Conservation (phyloP, 2,113 vertebrate genomes). For the Lagenorhynchus albirostris region DNA sequence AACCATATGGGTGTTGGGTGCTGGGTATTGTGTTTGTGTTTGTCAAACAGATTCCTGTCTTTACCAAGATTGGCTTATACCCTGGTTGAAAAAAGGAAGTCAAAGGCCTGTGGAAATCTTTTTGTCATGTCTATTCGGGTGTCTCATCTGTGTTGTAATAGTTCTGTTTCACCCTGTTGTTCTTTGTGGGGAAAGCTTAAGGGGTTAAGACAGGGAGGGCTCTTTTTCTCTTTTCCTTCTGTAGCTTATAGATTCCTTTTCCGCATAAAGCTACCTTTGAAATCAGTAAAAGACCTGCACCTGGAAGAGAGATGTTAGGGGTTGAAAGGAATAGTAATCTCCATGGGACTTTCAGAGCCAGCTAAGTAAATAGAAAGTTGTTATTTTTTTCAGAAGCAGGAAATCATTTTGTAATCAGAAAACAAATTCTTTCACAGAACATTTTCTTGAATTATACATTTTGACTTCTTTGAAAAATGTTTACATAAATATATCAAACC, state of each 20-base stretch:
- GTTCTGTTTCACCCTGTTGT: neutral
- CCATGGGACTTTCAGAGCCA: conserved; percentile 53
- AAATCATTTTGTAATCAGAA: conserved; percentile 72
- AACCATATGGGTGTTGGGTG: neutral
- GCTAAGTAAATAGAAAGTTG: conserved; percentile 65
- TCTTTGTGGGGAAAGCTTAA: neutral
- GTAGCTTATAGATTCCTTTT: conserved; percentile 10
- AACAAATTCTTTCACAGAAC: conserved; percentile 67
- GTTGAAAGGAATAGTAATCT: conserved; percentile 47
- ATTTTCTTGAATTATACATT: conserved; percentile 72
- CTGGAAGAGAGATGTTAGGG: conserved; percentile 46
- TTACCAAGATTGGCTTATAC: neutral
- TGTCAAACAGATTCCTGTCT: neutral
- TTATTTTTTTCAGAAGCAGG: conserved; percentile 62
- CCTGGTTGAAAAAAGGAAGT: neutral
- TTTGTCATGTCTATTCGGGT: neutral
- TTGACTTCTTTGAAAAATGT: conserved; percentile 65
- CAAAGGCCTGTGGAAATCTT: neutral
- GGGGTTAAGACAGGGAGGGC: neutral
- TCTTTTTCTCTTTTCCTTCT: neutral
- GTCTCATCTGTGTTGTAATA: neutral
- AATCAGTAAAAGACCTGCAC: conserved; percentile 19
- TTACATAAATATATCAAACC: conserved; percentile 62
- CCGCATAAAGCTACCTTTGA: conserved; percentile 56
- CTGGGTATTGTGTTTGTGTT: neutral